A percentile compares a stretch with the other conserved stretches of the same genome.
These are phyloP conservation scores for Poecilia picta DNA, from an alignment of 2,797 vertebrate genomes.

Conservation along the genomic window DNA sequence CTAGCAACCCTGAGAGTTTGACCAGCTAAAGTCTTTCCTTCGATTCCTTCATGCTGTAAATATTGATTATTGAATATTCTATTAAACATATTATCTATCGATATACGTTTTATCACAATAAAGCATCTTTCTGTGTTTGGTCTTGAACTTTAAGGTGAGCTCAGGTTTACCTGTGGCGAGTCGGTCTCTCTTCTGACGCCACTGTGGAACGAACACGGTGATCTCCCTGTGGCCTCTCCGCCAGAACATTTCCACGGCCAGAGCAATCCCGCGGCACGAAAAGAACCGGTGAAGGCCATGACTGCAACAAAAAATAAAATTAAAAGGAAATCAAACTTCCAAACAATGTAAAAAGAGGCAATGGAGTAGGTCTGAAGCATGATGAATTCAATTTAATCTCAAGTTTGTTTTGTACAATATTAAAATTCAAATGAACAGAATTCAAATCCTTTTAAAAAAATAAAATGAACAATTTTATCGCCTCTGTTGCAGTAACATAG, in stretches of 20 bases:
- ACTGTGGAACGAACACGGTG: slow-evolving; percentile 97
- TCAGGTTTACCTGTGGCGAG: slow-evolving; percentile 85
- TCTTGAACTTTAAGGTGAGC: neutral
- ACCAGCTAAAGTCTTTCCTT: too few species aligned
- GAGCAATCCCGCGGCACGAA: slow-evolving; percentile 95
- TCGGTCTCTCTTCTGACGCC: slow-evolving; percentile 92
- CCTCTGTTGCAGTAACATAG: too few species aligned
- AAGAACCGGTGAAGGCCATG: slow-evolving; percentile 93
- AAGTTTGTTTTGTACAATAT: too few species aligned
- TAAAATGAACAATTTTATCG: too few species aligned
- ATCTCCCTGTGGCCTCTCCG: slow-evolving; percentile 93
- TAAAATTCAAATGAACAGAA: too few species aligned
- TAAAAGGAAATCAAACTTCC: neutral
- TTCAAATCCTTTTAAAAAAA: too few species aligned
- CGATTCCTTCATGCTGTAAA: too few species aligned
- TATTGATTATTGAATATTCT: too few species aligned
- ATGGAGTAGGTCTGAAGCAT: neutral
- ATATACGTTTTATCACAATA: too few species aligned
- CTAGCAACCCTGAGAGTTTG: too few species aligned
- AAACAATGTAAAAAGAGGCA: neutral
- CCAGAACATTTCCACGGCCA: slow-evolving; percentile 96
- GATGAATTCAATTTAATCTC: too few species aligned
- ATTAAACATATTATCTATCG: too few species aligned
- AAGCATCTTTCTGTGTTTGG: neutral
- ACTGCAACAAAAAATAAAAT: slow-evolving; percentile 75